These are phyloP conservation scores for Calcarius lapponicus DNA, from an alignment of 2,797 vertebrate species.

Conservation along the genomic window DNA sequence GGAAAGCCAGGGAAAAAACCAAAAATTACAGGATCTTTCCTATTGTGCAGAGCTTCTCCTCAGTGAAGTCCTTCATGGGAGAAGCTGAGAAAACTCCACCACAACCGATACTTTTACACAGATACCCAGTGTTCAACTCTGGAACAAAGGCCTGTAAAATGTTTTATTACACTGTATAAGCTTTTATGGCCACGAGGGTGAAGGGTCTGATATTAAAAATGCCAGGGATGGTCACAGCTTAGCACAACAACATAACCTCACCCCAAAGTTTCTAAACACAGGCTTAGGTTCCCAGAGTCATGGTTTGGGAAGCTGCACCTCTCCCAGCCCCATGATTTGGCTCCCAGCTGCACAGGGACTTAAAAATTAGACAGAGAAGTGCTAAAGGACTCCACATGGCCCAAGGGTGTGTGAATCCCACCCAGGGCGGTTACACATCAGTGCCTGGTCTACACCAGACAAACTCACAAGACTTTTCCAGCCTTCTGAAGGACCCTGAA, in stretches of 20 bases:
- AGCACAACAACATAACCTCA: fast-evolving
- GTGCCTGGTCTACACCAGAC: neutral
- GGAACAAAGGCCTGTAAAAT: neutral
- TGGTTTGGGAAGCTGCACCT: fast-evolving
- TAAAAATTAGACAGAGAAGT: fast-evolving
- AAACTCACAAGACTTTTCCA: neutral
- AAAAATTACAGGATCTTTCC: neutral
- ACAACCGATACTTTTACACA: neutral
- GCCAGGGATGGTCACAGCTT: neutral
- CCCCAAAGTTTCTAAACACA: neutral
- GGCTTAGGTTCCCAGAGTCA: neutral
- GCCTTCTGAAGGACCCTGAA: fast-evolving
- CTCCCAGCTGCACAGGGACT: neutral
- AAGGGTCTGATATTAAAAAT: neutral
- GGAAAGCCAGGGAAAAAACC: neutral
- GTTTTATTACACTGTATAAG: neutral
- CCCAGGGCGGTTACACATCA: too few relatives aligned
- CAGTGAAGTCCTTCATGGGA: neutral
- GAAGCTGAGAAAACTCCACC: neutral
- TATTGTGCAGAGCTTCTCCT: neutral
- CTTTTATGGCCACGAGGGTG: conserved; percentile 10
- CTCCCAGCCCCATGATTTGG: fast-evolving
- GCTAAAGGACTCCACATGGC: fast-evolving
- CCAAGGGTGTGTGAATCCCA: neutral
- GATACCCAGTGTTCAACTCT: neutral